Conservation (phyloP, 92 coral and sea anemone species). For the Zoanthus sociatus region DNA sequence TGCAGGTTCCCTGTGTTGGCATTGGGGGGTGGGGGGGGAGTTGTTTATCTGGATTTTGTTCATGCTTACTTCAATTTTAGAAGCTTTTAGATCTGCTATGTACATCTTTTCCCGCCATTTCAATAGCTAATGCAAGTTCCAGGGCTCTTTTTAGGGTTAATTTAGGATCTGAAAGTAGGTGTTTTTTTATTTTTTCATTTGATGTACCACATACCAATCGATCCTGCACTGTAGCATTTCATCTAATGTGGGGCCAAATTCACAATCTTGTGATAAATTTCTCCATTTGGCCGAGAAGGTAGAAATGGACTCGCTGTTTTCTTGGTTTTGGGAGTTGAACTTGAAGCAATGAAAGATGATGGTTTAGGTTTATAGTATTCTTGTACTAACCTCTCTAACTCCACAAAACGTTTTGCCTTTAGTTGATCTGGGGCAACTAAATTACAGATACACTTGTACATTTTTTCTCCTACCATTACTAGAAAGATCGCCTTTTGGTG, state of each 20-base stretch:
- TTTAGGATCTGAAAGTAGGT: conserved; percentile 36
- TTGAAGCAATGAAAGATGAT: conserved; percentile 57
- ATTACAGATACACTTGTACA: conserved; percentile 52
- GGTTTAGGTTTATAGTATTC: conserved; percentile 48
- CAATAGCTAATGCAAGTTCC: conserved; percentile 52
- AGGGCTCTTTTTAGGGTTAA: conserved; percentile 40
- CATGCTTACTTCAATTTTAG: no score
- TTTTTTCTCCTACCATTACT: conserved; percentile 52
- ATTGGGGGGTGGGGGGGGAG: no score
- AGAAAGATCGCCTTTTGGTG: conserved; percentile 59
- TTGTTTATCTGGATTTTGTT: no score
- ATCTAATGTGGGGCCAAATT: conserved; percentile 46
- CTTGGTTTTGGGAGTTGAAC: conserved; percentile 54
- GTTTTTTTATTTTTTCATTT: conserved; percentile 37
- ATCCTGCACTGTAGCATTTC: conserved; percentile 55
- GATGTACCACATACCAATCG: conserved; percentile 60
- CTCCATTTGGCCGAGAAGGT: conserved; percentile 51
- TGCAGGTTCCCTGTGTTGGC: no score
- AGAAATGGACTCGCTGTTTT: conserved; percentile 54
- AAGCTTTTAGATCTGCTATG: no score
- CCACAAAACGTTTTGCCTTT: conserved; percentile 40
- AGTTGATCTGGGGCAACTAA: conserved; percentile 47
- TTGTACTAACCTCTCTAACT: conserved; percentile 48
- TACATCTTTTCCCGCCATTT: conserved; percentile 21
- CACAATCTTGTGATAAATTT: conserved; percentile 52